Evolutionary conservation across 2,888 invertebrate species (phyloP).

Genomic region (Drosophila kokeensis): DNA sequence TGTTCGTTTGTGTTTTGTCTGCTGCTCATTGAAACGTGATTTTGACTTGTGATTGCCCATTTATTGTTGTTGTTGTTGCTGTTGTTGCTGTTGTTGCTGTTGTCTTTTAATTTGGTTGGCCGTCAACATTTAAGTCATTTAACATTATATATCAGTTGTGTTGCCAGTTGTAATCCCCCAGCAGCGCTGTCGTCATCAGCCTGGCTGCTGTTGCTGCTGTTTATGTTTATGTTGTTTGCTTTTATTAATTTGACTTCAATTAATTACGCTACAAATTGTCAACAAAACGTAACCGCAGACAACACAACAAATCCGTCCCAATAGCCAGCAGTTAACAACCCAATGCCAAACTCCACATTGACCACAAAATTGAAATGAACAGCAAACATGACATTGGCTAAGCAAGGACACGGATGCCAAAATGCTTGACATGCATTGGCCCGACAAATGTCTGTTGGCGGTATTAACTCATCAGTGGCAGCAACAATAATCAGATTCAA

Average conservation of each 20-base stretch:
- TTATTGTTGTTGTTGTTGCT: slow-evolving; percentile 29
- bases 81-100: slow-evolving; percentile 20
- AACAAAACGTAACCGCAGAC: slow-evolving; percentile 67
- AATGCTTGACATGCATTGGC: slow-evolving; percentile 11
- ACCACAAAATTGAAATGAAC: slow-evolving; percentile 52
- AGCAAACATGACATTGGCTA: slow-evolving; percentile 66
- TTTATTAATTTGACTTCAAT: slow-evolving; percentile 76
- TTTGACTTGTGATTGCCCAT: slow-evolving; percentile 59
- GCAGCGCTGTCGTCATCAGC: slow-evolving; percentile 63
- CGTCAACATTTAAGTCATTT: slow-evolving; percentile 76
- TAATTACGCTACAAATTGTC: slow-evolving; percentile 79
- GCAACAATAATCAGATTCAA: slow-evolving; percentile 42
- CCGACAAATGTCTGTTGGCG: slow-evolving; percentile 66
- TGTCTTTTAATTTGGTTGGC: slow-evolving; percentile 36
- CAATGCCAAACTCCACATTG: slow-evolving; percentile 73
- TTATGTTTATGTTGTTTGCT: slow-evolving; percentile 38
- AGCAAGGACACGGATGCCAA: slow-evolving; percentile 25
- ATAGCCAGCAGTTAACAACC: slow-evolving; percentile 59
- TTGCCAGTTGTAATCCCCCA: slow-evolving; percentile 70
- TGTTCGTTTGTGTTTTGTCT: slow-evolving; percentile 30
- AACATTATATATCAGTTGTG: slow-evolving; percentile 72
- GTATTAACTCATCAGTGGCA: slow-evolving; percentile 71
- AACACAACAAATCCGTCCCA: slow-evolving; percentile 25
- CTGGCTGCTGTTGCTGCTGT: slow-evolving; percentile 4
- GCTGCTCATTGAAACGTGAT: slow-evolving; percentile 71